A percentile compares a stretch with the other conserved stretches of the same genome.
Evolutionary conservation across 2,113 vertebrate genomes (phyloP).

Genomic region (Muscicapa adusta): DNA sequence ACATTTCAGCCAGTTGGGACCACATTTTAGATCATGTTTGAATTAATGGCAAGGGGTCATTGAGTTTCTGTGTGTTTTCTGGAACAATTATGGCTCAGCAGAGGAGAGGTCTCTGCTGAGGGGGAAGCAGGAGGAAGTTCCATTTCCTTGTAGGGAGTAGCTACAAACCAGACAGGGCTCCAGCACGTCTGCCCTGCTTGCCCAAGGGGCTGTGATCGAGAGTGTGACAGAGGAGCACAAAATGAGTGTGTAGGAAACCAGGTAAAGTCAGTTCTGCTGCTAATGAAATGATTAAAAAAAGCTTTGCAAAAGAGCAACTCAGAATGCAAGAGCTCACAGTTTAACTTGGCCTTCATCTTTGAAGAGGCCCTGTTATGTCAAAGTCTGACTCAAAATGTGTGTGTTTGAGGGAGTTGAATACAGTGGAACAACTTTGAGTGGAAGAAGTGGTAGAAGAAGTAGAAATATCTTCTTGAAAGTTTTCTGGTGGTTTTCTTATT

Average conservation of each 20-base stretch:
- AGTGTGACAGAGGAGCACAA: background rate
- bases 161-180: background rate
- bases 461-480: background rate
- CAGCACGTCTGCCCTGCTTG: background rate
- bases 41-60: background rate
- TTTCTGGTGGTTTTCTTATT: background rate
- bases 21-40: background rate
- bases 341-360: background rate
- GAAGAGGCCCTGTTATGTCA: background rate
- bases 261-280: background rate
- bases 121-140: background rate
- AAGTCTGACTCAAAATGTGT: background rate
- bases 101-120: background rate
- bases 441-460: background rate
- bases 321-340: background rate
- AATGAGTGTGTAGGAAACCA: background rate
- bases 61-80: background rate
- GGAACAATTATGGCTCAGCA: background rate
- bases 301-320: background rate
- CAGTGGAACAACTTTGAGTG: background rate
- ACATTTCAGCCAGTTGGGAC: background rate
- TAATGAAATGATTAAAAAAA: background rate
- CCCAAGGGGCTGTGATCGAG: background rate
- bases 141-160: background rate
- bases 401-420: background rate